Conservation (phyloP, 2,797 vertebrate species). For the Bradypus variegatus region DNA sequence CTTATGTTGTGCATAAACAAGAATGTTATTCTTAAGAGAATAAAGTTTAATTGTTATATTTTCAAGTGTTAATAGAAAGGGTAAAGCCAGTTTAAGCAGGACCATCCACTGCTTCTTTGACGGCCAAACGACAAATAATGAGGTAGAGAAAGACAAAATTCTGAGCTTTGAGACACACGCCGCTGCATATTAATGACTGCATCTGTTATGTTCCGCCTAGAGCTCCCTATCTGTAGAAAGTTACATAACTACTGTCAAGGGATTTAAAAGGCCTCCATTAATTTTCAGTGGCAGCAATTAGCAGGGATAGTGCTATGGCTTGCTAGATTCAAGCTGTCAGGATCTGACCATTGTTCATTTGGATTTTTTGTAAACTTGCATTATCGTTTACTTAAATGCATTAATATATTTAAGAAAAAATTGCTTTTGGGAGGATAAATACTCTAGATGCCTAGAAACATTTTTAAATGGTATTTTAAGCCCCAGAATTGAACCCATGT, state of each 20-base stretch:
- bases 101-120: not conserved
- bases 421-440: not conserved
- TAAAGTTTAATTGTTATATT: not conserved
- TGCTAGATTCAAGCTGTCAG: constrained; percentile 69
- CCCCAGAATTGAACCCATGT: not conserved
- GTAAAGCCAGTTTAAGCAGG: not conserved
- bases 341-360: constrained; percentile 62
- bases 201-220: constrained; percentile 72
- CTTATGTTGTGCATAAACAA: not conserved
- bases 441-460: not conserved
- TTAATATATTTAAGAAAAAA: constrained; percentile 31
- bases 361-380: constrained; percentile 54
- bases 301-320: constrained; percentile 66
- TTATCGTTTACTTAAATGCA: constrained; percentile 48
- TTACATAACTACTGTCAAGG: constrained; percentile 73
- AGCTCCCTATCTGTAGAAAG: constrained; percentile 66
- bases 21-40: not conserved
- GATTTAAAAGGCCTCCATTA: constrained; percentile 73
- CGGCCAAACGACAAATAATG: constrained; percentile 41
- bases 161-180: constrained; percentile 65
- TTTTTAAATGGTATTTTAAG: not conserved
- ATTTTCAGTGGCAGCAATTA: constrained; percentile 77
- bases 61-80: not conserved
- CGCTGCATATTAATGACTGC: constrained; percentile 77
- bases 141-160: constrained; percentile 53